Conservation (phyloP, 2,888 invertebrate genomes). For the Cyaniris semiargus region DNA sequence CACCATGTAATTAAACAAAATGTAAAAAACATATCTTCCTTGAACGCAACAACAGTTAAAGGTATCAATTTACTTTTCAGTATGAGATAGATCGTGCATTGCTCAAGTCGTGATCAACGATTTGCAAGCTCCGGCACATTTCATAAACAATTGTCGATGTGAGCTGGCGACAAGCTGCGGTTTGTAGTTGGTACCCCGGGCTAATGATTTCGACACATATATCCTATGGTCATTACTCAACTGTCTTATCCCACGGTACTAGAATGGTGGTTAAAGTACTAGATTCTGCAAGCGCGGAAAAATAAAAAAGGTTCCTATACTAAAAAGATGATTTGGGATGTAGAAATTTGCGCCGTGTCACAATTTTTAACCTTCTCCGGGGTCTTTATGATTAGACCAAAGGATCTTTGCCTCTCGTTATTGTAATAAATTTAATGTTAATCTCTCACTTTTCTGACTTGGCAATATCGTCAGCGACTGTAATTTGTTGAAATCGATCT, state of each 20-base stretch:
- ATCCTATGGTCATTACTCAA: conserved; percentile 21
- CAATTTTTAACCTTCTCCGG: too few species aligned
- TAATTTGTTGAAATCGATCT: neutral
- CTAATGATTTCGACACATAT: conserved; percentile 18
- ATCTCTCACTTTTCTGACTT: too few species aligned
- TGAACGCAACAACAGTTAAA: conserved; percentile 4
- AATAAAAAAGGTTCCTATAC: too few species aligned
- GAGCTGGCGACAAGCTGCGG: conserved; percentile 26
- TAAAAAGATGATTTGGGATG: too few species aligned
- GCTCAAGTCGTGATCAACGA: conserved; percentile 39
- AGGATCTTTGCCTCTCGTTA: too few species aligned
- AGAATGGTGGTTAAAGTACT: neutral
- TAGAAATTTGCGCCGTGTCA: neutral
- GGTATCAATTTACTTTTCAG: conserved; percentile 2
- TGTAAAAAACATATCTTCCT: neutral
- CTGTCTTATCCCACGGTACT: neutral
- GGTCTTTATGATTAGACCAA: too few species aligned
- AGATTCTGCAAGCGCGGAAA: too few species aligned
- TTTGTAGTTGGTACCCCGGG: conserved; percentile 8
- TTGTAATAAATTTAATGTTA: too few species aligned
- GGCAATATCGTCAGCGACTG: neutral
- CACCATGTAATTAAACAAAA: too few species aligned
- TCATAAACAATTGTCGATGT: conserved; percentile 32
- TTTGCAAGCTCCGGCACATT: conserved; percentile 32
- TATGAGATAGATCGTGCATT: conserved; percentile 33